Conservation (phyloP, 1,140 invertebrate genomes). For the Sminthurides bifidus region DNA sequence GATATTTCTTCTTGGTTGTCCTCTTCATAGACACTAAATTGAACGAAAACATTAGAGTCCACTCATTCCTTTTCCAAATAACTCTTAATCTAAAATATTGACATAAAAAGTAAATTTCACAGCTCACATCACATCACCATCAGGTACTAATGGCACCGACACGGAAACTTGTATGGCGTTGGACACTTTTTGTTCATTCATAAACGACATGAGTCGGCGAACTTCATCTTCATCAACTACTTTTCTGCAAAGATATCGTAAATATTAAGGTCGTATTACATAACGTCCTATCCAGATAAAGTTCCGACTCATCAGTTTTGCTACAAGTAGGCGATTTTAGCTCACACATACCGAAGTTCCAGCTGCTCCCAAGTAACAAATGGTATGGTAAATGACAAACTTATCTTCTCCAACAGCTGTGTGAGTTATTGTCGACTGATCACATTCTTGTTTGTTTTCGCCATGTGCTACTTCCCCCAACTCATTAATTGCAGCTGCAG, state of each 20-base stretch:
- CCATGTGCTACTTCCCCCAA: neutral
- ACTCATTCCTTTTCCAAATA: neutral
- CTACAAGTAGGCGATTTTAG: neutral
- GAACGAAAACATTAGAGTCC: neutral
- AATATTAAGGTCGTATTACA: neutral
- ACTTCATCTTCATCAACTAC: slow-evolving; percentile 91
- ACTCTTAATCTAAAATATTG: neutral
- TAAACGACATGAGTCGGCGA: slow-evolving; percentile 79
- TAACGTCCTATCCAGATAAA: no score
- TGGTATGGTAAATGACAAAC: slow-evolving; percentile 80
- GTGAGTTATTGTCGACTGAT: neutral
- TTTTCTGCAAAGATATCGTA: slow-evolving; percentile 39
- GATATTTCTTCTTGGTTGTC: slow-evolving; percentile 69
- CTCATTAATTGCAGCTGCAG: neutral
- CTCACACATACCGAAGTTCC: slow-evolving; percentile 57
- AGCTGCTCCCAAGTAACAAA: slow-evolving; percentile 87
- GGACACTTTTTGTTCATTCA: slow-evolving; percentile 62
- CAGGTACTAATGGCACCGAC: slow-evolving; percentile 77
- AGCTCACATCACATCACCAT: slow-evolving; percentile 47
- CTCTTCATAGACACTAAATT: slow-evolving; percentile 72
- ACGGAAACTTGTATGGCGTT: slow-evolving; percentile 63
- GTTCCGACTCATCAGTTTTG: neutral
- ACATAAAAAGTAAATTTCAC: neutral
- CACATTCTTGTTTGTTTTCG: neutral
- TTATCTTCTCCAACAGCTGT: slow-evolving; percentile 48